Percentiles rank a stretch among this genome's conserved stretches.
These are phyloP conservation scores for Luperina testacea DNA, from an alignment of 2,888 invertebrate species.

Conservation along the genomic window DNA sequence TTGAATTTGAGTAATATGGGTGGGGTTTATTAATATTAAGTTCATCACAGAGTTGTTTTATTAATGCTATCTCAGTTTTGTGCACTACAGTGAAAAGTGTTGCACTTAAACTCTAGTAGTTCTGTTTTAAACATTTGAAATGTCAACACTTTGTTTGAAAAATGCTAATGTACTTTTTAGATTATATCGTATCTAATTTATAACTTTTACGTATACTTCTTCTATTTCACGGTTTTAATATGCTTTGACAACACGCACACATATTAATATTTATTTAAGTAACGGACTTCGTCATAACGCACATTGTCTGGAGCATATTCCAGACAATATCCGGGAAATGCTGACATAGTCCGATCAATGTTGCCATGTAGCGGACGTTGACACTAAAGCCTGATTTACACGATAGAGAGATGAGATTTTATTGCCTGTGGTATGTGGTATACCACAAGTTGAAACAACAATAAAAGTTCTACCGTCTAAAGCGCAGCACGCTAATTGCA, in stretches of 20 bases:
- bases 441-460: background rate
- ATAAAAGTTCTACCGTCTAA: background rate
- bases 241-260: constrained; percentile 53
- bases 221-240: constrained; percentile 36
- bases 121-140: constrained; percentile 5
- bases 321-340: background rate
- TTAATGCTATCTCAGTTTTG: constrained; percentile 37
- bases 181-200: constrained; percentile 11
- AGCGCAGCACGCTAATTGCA: no score
- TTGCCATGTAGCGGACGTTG: background rate
- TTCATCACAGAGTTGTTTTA: constrained; percentile 6
- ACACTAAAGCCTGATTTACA: background rate
- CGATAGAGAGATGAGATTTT: no score
- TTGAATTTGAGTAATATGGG: background rate
- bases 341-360: background rate
- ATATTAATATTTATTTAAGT: constrained; percentile 13
- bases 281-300: background rate
- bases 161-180: constrained; percentile 11
- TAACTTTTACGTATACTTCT: constrained; percentile 11
- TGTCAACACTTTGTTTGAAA: constrained; percentile 11
- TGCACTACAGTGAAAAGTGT: constrained; percentile 19
- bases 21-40: background rate
- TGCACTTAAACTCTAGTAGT: constrained; percentile 24
- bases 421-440: no score
- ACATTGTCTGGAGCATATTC: constrained; percentile 3